Evolutionary conservation across 2,797 vertebrate genomes (phyloP), one percentile per base, ranked within the genome.

Genomic region (Chiloscyllium punctatum): DNA sequence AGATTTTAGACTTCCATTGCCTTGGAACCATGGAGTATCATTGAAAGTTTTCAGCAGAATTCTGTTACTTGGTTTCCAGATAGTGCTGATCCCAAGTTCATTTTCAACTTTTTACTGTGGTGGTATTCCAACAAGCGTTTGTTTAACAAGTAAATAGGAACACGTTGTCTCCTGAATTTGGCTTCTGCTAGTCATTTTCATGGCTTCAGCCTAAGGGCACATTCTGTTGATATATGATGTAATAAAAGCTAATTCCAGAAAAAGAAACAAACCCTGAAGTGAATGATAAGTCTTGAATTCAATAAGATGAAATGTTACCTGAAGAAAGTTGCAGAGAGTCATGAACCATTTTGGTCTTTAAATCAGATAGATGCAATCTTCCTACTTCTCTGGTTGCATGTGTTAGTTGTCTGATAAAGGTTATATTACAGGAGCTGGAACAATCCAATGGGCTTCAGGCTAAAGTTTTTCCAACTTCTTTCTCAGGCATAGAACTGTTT

Each of bases 221-320:
- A 57, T 71, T 94, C 23, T 72, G 69, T 72, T 94, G 69, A 72
- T 94, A 48, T 71, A 94, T 3, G 42, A 74, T 71, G 69, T 51
- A 74, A 72, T 71, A 74, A 94, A 94, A 94, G 51, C 23, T 94
- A 94, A 72, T 94, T 74, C 92, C 51, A 48, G 42, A 48, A 48
- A 51, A 95, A 72, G 48, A 68, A 68, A 66, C 15, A 51, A 95
- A 53, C 7, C 51, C 71, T 77, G 51, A 53, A 95, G 71, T 95
- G 18, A 30, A 53, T 77, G 94, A n/a, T 77, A 33, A 62, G 42
- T 77, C 94, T 95, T 95, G 71, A 74, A 72, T 57, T 27, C 13
- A 57, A 95, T 74, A 74, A 53, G 71, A 77, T 77, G 30, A 51
- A 77, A 71, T 30, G 94, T 30, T 72, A 71, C 94, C 94, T 77